Evolutionary conservation across 2,113 vertebrate species (phyloP), one percentile per base, ranked within the genome.

Genomic region (Paradoxurus hermaphroditus): DNA sequence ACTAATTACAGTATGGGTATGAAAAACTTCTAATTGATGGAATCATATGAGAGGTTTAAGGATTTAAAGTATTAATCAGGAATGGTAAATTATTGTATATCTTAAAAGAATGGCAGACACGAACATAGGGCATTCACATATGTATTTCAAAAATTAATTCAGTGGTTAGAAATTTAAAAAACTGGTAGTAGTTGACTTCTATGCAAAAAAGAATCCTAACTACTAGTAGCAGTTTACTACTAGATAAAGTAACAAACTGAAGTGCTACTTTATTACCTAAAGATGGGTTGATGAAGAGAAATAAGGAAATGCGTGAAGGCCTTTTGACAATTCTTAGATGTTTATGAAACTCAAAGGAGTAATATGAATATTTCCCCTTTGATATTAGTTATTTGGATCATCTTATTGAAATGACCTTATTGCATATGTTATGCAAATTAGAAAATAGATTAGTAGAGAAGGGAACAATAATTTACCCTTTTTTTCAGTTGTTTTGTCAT

Each of bases 121-220:
- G n/a, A 83, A 90, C 9, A 83, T 93, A 34, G 14, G 82, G 4
- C 14, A 53, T 77, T 92, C 39, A 51, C 3, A 49, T 65, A 41
- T 65, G 59, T 92, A 70, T 34, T 93, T 95, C 25, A 86, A 93
- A 93, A 78, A 93, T 86, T 65, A 86, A 21, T 73, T 95, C 10
- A 96, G 0, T 90, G 36, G 75, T 51, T 44, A 90, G 53, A n/a
- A 49, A 86, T 70, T 79, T 62, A 95, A 86, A 78, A 75, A 90
- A n/a, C 18, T 63, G 49, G n/a, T 81, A 29, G 39, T 73, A 15
- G 39, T 44, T 44, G 25, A 44, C 39, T 15, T 44, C 23, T 73
- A 14, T 73, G 23, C 25, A 73, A 41, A 72, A 72, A 72, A 31
- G 31, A 65, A 41, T 21, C 39, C 23, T 10, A 73, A 44, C 39